Conservation (phyloP, 2,113 vertebrate genomes). For the Sigmodon hispidus region DNA sequence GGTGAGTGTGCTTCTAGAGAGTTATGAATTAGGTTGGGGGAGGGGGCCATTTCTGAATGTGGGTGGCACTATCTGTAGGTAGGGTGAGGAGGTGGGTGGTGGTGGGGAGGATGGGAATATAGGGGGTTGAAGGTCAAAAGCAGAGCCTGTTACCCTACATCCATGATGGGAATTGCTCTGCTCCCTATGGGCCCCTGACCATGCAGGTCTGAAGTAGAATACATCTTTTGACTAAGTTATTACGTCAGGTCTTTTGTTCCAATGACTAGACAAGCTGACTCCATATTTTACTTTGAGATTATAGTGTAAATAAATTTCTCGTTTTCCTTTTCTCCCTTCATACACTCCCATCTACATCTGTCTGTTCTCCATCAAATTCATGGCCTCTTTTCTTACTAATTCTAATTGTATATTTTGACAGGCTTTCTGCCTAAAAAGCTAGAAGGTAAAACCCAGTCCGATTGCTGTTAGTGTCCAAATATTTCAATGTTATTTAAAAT, state of each 20-base stretch:
- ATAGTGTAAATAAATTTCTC: background rate
- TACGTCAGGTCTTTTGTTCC: background rate
- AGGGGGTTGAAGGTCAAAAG: background rate
- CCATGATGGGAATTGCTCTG: background rate
- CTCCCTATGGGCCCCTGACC: background rate
- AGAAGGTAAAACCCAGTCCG: background rate
- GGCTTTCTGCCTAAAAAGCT: background rate
- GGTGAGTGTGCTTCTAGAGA: background rate
- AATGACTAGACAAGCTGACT: background rate
- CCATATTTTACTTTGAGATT: background rate
- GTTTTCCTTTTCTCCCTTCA: no score
- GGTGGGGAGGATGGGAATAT: background rate
- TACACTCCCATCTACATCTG: no score
- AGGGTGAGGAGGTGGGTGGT: background rate
- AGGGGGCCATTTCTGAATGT: background rate
- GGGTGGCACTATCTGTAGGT: background rate
- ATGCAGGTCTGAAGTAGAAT: background rate
- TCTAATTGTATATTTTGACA: background rate
- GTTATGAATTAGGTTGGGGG: background rate
- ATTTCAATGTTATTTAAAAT: constrained; percentile 2
- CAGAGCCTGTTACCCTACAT: background rate
- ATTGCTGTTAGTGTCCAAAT: background rate
- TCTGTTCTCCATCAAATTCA: no score
- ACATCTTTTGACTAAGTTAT: background rate
- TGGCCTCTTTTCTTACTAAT: background rate